A percentile compares a stretch with the other conserved stretches of the same genome.
phyloP scores from a whole-genome alignment of 2,797 vertebrate species.

The Aselliscus stoliczkanus region DNA sequence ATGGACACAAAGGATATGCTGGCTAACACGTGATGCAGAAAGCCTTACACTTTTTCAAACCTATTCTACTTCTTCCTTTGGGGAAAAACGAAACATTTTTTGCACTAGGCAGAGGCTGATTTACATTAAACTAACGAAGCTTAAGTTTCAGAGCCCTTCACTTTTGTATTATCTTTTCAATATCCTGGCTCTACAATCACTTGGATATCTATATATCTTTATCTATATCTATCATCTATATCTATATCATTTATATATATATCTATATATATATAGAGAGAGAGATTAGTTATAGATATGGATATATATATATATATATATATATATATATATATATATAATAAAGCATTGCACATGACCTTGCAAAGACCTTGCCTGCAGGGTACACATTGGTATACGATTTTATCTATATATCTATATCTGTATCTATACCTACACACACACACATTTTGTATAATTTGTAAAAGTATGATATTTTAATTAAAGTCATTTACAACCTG shows the following conservation, averaged over 20 bases:
- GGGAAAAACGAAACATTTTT: background rate
- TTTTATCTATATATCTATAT: too few species aligned
- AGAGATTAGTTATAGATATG: too few species aligned
- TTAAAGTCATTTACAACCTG: background rate
- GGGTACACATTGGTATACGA: background rate
- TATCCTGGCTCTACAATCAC: background rate
- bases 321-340: background rate
- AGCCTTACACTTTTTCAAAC: background rate
- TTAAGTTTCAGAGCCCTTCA: background rate
- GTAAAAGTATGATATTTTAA: background rate
- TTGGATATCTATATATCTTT: too few species aligned
- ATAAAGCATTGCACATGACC: background rate
- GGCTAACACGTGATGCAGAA: accelerated
- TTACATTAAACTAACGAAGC: background rate
- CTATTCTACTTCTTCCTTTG: background rate
- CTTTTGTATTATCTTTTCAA: background rate
- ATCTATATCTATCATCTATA: too few species aligned
- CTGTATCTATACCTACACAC: too few species aligned
- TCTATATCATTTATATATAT: background rate
- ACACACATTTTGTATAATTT: background rate
- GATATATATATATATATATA: background rate
- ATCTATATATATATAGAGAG: too few species aligned
- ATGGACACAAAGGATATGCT: background rate
- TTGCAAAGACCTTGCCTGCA: background rate
- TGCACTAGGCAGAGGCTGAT: background rate